Percentiles rank a stretch among this genome's conserved stretches.
Evolutionary conservation across 2,888 invertebrate genomes (phyloP).

Genomic region (Diarsia mendica): DNA sequence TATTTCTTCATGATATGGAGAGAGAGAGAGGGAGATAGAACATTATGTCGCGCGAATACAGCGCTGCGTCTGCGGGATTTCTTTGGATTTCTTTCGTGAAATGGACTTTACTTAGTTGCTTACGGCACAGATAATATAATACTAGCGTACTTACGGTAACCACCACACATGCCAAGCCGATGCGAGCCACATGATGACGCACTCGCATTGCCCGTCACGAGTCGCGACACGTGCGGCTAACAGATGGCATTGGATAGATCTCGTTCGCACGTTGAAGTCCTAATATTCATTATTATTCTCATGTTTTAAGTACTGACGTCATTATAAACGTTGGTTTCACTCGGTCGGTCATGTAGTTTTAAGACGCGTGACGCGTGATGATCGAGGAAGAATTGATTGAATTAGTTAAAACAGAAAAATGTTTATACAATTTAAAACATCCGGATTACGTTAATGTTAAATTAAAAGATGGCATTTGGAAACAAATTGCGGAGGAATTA

Average conservation of each 20-base stretch:
- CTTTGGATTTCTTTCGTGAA: too few species aligned
- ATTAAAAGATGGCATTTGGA: neutral
- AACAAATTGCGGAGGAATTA: neutral
- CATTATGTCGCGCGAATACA: too few species aligned
- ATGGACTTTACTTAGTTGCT: neutral
- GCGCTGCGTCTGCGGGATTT: too few species aligned
- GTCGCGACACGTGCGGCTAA: neutral
- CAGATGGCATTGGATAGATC: neutral
- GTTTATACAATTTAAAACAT: neutral
- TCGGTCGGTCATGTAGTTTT: neutral
- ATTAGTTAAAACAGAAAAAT: neutral
- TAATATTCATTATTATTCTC: neutral
- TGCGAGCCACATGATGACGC: neutral
- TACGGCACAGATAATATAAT: too few species aligned
- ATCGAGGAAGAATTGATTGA: constrained; percentile 2
- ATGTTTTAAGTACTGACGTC: neutral
- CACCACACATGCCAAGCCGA: neutral
- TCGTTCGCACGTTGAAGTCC: neutral
- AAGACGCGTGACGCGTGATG: neutral
- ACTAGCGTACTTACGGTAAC: too few species aligned
- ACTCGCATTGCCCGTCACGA: constrained; percentile 11
- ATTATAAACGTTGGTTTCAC: neutral
- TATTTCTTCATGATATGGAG: too few species aligned
- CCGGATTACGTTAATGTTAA: neutral
- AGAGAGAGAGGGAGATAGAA: too few species aligned